Conservation (phyloP, 2,113 vertebrate species). For the Glaucidium brasilianum region DNA sequence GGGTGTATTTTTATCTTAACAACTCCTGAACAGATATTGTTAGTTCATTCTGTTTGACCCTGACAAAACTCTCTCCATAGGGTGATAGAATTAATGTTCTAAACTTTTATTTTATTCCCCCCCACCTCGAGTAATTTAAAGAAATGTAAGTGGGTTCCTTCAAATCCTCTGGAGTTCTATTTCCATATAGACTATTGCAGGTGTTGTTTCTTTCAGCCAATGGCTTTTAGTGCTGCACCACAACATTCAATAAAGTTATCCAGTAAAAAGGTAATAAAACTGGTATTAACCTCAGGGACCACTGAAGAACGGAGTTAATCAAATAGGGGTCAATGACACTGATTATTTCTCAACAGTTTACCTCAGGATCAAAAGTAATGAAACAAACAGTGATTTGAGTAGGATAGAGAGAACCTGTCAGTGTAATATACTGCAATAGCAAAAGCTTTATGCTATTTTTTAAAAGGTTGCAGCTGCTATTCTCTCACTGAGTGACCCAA, state of each 20-base stretch:
- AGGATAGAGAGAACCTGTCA: not conserved
- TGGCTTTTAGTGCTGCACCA: not conserved
- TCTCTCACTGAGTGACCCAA: not conserved
- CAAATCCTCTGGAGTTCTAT: not conserved
- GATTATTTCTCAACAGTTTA: not conserved
- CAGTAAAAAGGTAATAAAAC: constrained; percentile 16
- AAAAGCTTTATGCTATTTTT: not conserved
- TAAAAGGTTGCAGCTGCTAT: not conserved
- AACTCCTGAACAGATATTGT: not conserved
- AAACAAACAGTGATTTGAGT: not conserved
- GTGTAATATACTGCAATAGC: not conserved
- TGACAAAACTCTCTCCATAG: not conserved
- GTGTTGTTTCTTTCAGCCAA: not conserved
- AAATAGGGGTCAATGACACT: not conserved
- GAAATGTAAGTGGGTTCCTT: not conserved
- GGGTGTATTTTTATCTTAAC: not conserved
- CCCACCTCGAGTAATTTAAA: not conserved
- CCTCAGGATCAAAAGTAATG: constrained; percentile 1
- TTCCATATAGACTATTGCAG: not conserved
- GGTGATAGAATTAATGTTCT: not conserved
- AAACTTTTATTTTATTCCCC: not conserved
- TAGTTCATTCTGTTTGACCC: not conserved
- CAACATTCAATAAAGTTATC: not conserved
- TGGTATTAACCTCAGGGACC: not conserved
- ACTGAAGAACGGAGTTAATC: constrained; percentile 3